Conservation (phyloP, 2,797 vertebrate genomes). For the Scolopax bukidnonensis region DNA sequence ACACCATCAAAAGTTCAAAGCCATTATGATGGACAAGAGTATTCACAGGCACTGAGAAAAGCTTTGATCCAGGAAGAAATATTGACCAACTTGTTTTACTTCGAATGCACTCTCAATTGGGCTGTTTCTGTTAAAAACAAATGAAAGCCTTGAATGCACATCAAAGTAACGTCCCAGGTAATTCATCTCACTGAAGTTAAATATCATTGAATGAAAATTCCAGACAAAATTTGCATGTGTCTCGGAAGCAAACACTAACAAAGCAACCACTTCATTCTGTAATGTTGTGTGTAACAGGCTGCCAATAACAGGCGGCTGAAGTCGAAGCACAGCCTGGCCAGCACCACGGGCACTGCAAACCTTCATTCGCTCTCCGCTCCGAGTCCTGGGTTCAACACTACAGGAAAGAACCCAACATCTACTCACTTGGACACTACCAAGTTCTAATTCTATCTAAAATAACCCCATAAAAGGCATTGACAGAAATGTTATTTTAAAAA, state of each 20-base stretch:
- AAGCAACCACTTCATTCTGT: neutral
- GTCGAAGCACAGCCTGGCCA: neutral
- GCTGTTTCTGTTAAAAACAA: constrained; percentile 40
- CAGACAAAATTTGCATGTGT: constrained; percentile 35
- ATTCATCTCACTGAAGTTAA: constrained; percentile 19
- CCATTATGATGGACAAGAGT: constrained; percentile 31
- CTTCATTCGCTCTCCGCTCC: neutral
- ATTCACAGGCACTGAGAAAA: constrained; percentile 11
- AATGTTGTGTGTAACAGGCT: neutral
- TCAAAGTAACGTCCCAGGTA: constrained; percentile 46
- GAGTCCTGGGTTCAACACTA: neutral
- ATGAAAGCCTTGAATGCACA: constrained; percentile 54
- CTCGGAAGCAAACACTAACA: constrained; percentile 13
- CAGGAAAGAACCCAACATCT: neutral
- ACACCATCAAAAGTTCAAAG: constrained; percentile 55
- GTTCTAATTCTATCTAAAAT: neutral
- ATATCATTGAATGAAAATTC: constrained; percentile 12
- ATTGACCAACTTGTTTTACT: constrained; percentile 26
- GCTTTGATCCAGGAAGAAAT: constrained; percentile 51
- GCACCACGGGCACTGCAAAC: neutral
- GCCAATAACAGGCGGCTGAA: neutral
- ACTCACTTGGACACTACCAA: neutral
- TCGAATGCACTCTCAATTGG: constrained; percentile 17
- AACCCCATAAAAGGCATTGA: neutral
- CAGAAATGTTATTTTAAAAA: neutral